Evolutionary conservation across 2,888 invertebrate genomes (phyloP), one percentile per base, ranked within the genome.

Genomic region (Standfussiana lucernea): DNA sequence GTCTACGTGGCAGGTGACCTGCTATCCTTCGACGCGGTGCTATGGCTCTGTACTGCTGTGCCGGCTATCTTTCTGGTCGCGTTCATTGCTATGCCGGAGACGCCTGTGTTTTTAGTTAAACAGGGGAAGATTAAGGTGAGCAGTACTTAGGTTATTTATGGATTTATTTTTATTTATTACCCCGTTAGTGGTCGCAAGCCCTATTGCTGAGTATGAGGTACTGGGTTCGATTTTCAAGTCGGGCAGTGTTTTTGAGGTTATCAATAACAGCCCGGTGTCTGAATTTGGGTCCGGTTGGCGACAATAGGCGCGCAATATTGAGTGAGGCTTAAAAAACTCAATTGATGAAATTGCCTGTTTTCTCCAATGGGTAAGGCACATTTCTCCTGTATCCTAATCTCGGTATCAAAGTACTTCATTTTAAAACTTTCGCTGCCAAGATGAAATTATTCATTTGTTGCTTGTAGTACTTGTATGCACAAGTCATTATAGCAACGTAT

Each of bases 51-150:
- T 82, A 93, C 94, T 0, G 93, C 95, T 0, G 94, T 96, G 6
- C 96, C 96, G 0, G 92, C 93, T 3, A 78, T 95, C 8, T 96
- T 96, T 70, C 81, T 96, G 1, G 50, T 96, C 0, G 90, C 91
- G 0, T 96, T 96, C 90, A 84, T 96, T 0, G 93, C 93, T 6
- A 96, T 96, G 96, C 97, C 97, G 0, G 97, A 97, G 84, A 96
- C 97, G 0, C 97, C 97, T 0, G 96, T 96, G 24, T 96, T 96
- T 85, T 89, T 96, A 3, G 93, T 97, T 24, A 96, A 97, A 59
- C 95, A 96, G 75, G 96, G 96, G 6, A 96, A 95, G 69, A 89
- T 95, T 7, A 90, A 95, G 94, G 97, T 97, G 40, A 40, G n/a
- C n/a, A n/a, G n/a, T n/a, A n/a, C n/a, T n/a, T n/a, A n/a, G n/a